These are phyloP conservation scores for Phalacrocorax brasilianus DNA, from an alignment of 2,113 vertebrate species.

Conservation along the genomic window DNA sequence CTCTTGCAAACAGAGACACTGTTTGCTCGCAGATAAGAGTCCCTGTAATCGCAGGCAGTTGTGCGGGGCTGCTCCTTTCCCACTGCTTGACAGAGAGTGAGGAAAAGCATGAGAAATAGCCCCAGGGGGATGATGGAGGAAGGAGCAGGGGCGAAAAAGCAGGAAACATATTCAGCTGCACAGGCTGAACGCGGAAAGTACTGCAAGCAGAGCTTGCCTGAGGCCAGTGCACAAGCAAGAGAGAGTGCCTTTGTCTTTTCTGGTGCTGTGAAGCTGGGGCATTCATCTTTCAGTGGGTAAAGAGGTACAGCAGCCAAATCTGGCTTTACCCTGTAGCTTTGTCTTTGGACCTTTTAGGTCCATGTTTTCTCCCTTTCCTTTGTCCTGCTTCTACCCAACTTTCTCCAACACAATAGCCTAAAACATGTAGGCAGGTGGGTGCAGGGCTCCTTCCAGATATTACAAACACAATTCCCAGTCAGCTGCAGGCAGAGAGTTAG, in stretches of 20 bases:
- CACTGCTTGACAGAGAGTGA: neutral
- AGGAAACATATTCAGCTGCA: neutral
- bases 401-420: neutral
- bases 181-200: neutral
- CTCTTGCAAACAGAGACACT: neutral
- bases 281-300: neutral
- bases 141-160: neutral
- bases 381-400: neutral
- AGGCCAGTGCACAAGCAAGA: neutral
- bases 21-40: neutral
- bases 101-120: neutral
- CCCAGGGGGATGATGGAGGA: neutral
- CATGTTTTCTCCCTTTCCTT: neutral
- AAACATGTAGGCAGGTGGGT: neutral
- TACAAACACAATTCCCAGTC: neutral
- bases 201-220: neutral
- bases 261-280: neutral
- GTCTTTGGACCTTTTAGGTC: neutral
- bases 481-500: neutral
- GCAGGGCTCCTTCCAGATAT: neutral
- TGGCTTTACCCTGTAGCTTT: neutral
- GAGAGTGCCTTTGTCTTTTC: neutral
- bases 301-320: neutral
- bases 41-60: rapidly evolving
- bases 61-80: neutral